These are phyloP conservation scores for Papilio xuthus DNA, from an alignment of 1,140 invertebrate species.

Conservation along the genomic window DNA sequence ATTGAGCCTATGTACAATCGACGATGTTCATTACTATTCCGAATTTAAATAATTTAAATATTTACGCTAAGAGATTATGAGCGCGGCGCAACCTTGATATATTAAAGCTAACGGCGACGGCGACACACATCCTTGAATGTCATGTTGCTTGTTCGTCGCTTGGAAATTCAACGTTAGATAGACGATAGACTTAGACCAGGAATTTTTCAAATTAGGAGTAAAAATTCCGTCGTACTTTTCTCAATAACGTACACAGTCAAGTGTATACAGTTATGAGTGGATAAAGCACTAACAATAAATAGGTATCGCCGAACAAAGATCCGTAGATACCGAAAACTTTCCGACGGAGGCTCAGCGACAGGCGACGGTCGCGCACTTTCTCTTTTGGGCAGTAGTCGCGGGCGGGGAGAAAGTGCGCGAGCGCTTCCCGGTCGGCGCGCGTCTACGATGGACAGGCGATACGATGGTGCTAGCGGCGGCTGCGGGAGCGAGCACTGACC, in stretches of 20 bases:
- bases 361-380: conserved; percentile 59
- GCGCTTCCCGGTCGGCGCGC: conserved; percentile 47
- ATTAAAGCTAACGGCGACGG: conserved; percentile 20
- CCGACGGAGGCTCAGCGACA: conserved; percentile 31
- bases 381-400: conserved; percentile 58
- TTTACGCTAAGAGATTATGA: conserved; percentile 18
- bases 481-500: conserved; percentile 72
- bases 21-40: conserved; percentile 4
- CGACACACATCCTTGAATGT: conserved; percentile 23
- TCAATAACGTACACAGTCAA: not conserved
- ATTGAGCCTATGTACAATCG: conserved; percentile 1
- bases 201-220: not conserved
- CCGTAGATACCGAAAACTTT: conserved; percentile 43
- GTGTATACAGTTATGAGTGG: conserved; percentile 12
- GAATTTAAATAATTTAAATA: conserved; percentile 25
- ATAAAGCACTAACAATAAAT: conserved; percentile 18
- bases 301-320: conserved; percentile 39
- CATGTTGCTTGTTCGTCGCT: conserved; percentile 8
- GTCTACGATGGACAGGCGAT: not conserved
- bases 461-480: not conserved
- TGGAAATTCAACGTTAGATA: not conserved
- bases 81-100: conserved; percentile 23
- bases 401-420: conserved; percentile 60
- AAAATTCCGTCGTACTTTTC: not conserved
- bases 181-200: not conserved